Percentiles rank a stretch among this genome's conserved stretches.
These are phyloP conservation scores for Salminus brasiliensis DNA, from an alignment of 2,113 vertebrate genomes.

Conservation along the genomic window DNA sequence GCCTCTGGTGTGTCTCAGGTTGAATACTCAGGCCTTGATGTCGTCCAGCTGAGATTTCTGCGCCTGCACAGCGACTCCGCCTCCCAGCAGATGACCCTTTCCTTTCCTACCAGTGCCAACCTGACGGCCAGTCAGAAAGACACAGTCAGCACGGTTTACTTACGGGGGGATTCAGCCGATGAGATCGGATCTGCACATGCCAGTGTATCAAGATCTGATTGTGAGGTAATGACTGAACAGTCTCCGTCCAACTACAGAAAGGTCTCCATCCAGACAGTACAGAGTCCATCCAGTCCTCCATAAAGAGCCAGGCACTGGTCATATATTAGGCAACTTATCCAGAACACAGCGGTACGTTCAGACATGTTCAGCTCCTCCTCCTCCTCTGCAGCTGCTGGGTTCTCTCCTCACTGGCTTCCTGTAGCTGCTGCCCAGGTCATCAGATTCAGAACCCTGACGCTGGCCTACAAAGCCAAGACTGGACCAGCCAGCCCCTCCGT, in stretches of 20 bases:
- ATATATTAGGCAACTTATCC: no score
- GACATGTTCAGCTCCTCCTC: no score
- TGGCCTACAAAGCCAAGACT: no score
- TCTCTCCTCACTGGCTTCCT: no score
- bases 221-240: conserved; percentile 71
- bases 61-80: conserved; percentile 71
- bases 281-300: no score
- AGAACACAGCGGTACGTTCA: no score
- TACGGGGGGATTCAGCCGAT: conserved; percentile 68
- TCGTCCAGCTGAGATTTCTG: conserved; percentile 79
- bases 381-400: no score
- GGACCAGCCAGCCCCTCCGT: no score
- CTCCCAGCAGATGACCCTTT: conserved; percentile 69
- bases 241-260: background rate
- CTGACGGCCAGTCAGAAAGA: background rate
- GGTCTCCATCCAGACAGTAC: no score
- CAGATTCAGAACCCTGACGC: no score
- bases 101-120: conserved; percentile 48
- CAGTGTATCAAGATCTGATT: conserved; percentile 49
- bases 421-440: no score
- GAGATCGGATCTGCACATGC: conserved; percentile 61
- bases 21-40: conserved; percentile 66
- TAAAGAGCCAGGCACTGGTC: no score
- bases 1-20: conserved; percentile 58
- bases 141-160: conserved; percentile 42